Base-by-base conservation (phyloP, 2,888 invertebrate species). In the Drosophila formosana region DNA sequence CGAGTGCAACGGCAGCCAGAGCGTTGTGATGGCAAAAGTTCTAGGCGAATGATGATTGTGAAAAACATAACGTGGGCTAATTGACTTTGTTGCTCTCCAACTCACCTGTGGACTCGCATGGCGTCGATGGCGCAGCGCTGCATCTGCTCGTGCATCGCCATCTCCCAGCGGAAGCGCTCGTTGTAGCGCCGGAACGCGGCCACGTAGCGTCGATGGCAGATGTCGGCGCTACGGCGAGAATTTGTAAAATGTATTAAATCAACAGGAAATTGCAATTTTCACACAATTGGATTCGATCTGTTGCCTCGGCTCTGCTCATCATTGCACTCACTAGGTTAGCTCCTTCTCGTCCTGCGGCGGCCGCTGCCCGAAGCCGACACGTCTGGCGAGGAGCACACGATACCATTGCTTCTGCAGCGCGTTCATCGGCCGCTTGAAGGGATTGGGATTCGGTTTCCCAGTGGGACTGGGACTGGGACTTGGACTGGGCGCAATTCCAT, bases 1-100 rank as follows among this genome's bases (percentile, higher is more conserved):
- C 51, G 92, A 92, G 83, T 92, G 92, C 75, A 92, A 77, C 37
- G 92, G 92, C 73, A 89, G 90, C 92, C 92, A 92, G 65, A 92
- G 89, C 57, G 92, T 92, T 66, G 92, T 92, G 61, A 92, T 92
- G 76, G 92, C 89, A 78, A 92, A 92, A 56, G 90, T 90, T 74
- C 92, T 92, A 41, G 1, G 9, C 2, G 9, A 60, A 47, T 18
- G 18, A 26, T 56, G 8, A 26, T 28, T 47, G 37, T 57, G 18
- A 51, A 43, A 60, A 63, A 26, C 23, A 3, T 37, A 5, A n/a
- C 37, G 18, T 50, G 57, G 57, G 56, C 63, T 56, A 63, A 63
- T 63, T 63, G 63, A 56, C 41, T 41, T 18, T 7, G 7, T 18
- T 18, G 18, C 39, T 39, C 13, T 9, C 74, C 78, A 70, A 92